Evolutionary conservation across 2,888 invertebrate genomes (phyloP).

Genomic region (Eupithecia pulchellata): DNA sequence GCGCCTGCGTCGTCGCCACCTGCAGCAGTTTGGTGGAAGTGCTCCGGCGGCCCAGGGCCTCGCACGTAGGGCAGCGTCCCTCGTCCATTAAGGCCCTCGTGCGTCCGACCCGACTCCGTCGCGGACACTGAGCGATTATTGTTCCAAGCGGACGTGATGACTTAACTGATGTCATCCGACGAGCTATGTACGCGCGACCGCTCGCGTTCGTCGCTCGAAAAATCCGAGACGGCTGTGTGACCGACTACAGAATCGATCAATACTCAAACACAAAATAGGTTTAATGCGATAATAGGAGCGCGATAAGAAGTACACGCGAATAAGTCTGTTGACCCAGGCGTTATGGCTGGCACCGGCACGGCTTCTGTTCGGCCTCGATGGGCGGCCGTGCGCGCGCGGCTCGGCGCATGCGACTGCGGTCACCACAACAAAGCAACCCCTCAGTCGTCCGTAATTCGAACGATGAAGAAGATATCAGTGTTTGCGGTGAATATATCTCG

Average conservation of each 20-base stretch:
- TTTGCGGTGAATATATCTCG: slow-evolving; percentile 77
- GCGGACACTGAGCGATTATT: slow-evolving; percentile 81
- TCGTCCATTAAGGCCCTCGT: slow-evolving; percentile 82
- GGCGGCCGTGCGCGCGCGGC: slow-evolving; percentile 78
- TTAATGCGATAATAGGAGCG: slow-evolving; percentile 81
- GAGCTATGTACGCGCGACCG: slow-evolving; percentile 76
- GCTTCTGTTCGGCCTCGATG: slow-evolving; percentile 73
- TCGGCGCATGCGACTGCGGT: slow-evolving; percentile 78
- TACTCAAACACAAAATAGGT: slow-evolving; percentile 78
- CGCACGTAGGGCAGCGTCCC: slow-evolving; percentile 79
- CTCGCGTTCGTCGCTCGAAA: slow-evolving; percentile 70
- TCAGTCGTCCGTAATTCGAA: slow-evolving; percentile 76
- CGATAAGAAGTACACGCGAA: slow-evolving; percentile 83
- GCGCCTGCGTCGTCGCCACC: slow-evolving; percentile 82
- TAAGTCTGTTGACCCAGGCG: slow-evolving; percentile 81
- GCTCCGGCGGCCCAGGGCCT: slow-evolving; percentile 78
- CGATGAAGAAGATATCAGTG: slow-evolving; percentile 77
- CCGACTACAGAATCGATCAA: slow-evolving; percentile 72
- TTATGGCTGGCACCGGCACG: slow-evolving; percentile 67
- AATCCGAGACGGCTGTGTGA: slow-evolving; percentile 71
- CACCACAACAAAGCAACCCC: slow-evolving; percentile 71
- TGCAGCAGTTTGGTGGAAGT: slow-evolving; percentile 78
- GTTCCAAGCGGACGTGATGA: slow-evolving; percentile 80
- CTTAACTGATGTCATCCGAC: slow-evolving; percentile 85
- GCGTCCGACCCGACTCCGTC: slow-evolving; percentile 78